Evolutionary conservation across 2,113 vertebrate species (phyloP).

Genomic region (cattle (Bos taurus)): DNA sequence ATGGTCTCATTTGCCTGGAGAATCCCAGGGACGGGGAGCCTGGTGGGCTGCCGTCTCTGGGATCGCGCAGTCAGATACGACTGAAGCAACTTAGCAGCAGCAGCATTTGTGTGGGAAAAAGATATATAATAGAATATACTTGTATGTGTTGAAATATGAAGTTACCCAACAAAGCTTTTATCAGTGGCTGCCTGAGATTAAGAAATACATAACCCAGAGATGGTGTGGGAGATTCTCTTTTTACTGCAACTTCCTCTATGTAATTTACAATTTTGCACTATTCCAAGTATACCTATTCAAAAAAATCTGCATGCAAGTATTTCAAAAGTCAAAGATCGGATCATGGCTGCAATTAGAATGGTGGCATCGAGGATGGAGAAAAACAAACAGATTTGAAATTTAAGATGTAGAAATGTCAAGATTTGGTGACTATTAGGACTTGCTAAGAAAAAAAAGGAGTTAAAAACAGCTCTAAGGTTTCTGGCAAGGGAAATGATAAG

Average conservation of each 20-base stretch:
- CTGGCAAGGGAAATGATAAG: background rate
- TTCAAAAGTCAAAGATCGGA: constrained; percentile 25
- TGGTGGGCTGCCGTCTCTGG: background rate
- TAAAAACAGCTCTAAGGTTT: background rate
- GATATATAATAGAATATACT: background rate
- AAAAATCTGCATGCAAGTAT: background rate
- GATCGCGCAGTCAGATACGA: accelerated
- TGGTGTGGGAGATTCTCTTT: background rate
- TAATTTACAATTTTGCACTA: constrained; percentile 21
- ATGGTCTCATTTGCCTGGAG: background rate
- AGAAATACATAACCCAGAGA: background rate
- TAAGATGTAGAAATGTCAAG: background rate
- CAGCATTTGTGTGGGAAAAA: background rate
- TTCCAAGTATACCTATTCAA: background rate
- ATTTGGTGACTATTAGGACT: background rate
- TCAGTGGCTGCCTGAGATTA: background rate
- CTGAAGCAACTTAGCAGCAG: background rate
- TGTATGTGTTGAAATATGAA: background rate
- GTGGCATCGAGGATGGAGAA: background rate
- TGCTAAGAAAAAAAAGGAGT: background rate
- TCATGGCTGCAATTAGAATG: background rate
- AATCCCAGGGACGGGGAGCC: background rate
- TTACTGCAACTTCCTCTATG: constrained; percentile 9
- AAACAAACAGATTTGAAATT: background rate
- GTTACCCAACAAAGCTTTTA: constrained; percentile 20